Conservation (phyloP, 2,797 vertebrate genomes). For the Poecilia velifera region DNA sequence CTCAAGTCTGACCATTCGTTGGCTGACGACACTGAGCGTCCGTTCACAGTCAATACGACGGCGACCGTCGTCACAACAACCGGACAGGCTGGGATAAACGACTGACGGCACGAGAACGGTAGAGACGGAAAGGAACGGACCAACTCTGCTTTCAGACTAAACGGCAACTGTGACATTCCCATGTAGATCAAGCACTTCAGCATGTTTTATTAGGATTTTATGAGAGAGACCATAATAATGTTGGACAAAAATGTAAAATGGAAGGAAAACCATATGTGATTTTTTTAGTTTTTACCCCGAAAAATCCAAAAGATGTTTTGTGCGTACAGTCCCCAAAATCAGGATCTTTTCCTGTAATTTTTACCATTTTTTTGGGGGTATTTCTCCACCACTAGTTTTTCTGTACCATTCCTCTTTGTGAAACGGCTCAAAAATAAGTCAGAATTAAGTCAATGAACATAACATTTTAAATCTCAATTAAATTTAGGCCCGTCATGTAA, state of each 20-base stretch:
- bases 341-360: neutral
- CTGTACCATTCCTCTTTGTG: neutral
- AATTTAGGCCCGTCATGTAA: neutral
- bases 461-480: neutral
- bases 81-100: neutral
- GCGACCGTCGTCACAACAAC: neutral
- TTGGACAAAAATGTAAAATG: neutral
- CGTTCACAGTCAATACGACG: neutral
- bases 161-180: neutral
- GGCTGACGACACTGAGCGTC: neutral
- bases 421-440: neutral
- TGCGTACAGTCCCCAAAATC: neutral
- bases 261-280: neutral
- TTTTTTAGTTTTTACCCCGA: neutral
- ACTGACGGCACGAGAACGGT: neutral
- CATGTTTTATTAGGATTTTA: neutral
- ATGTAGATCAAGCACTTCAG: neutral
- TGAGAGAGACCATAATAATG: neutral
- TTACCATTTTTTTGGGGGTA: neutral
- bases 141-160: neutral
- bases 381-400: neutral
- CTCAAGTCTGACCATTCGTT: neutral
- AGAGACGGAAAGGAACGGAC: neutral
- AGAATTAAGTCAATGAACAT: neutral
- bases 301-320: neutral